Evolutionary conservation across 2,888 invertebrate species (phyloP), one percentile per base, ranked within the genome.

Genomic region (Drosophila longiperda): DNA sequence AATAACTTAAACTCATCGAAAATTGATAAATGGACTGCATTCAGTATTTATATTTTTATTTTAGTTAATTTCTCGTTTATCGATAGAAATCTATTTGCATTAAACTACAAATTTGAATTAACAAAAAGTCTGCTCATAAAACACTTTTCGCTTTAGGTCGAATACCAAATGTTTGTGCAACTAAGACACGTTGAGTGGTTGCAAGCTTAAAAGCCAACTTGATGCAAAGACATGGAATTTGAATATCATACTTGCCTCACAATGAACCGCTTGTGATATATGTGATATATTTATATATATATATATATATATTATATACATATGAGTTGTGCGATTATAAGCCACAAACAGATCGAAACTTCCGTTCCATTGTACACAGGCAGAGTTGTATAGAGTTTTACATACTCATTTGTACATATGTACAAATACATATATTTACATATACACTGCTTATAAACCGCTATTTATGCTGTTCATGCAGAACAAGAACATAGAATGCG

Each of bases 381-480:
- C 12, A 42, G n/a, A 38, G 11, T 29, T 6, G 26, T 29, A 42
- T 57, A 42, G 12, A 42, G 33, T 59, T 50, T 6, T 12, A 42
- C 42, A n/a, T n/a, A 40, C 11, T 4, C 42, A 42, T 42, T 6
- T 20, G 23, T 45, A 45, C 15, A 23, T 29, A 29, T 29, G 1
- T 29, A 29, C 29, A 29, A 29, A 29, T 50, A 50, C 32, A n/a
- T 57, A 32, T 12, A 45, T 50, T 32, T 12, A 15, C 17, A 29
- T n/a, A 26, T 36, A 9, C 12, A 36, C 11, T 40, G 36, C 53
- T 48, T 45, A 50, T 45, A 60, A 26, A 6, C 45, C 55, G 38
- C 42, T 53, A 38, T 68, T 76, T 70, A 72, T 72, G 73, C 66
- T 78, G 67, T 68, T 75, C 71, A 78, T 69, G 79, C 80, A 73